Evolutionary conservation across 2,113 vertebrate species (phyloP).

Genomic region (Eonycteris spelaea): DNA sequence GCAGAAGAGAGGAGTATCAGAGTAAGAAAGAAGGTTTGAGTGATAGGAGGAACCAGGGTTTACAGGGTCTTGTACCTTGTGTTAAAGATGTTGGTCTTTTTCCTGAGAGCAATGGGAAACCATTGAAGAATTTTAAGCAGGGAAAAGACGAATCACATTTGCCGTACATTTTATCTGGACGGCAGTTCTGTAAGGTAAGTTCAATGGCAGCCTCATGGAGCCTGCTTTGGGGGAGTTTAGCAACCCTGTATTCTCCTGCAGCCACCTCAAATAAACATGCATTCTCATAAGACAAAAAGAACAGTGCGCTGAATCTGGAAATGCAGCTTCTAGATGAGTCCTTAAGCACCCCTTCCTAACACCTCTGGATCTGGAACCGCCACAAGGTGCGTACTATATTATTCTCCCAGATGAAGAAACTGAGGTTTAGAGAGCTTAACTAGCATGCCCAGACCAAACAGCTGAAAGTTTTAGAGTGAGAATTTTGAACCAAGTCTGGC

Average conservation of each 20-base stretch:
- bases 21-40: neutral
- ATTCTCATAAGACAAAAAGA: neutral
- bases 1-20: neutral
- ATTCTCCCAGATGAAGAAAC: neutral
- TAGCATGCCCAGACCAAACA: neutral
- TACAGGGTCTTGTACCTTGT: neutral
- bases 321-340: neutral
- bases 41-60: neutral
- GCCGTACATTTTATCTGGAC: neutral
- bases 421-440: neutral
- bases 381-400: neutral
- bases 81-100: neutral
- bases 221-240: neutral
- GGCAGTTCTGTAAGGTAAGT: neutral
- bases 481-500: neutral
- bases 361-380: neutral
- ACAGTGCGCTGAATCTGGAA: neutral
- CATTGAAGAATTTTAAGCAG: neutral
- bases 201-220: neutral
- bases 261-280: neutral
- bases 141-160: neutral
- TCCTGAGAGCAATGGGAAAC: neutral
- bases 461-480: neutral
- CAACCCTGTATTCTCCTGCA: neutral
- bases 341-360: neutral